A percentile compares a stretch with the other conserved stretches of the same genome.
Conservation (phyloP, 2,797 vertebrate species). For the Meriones psammophilus region DNA sequence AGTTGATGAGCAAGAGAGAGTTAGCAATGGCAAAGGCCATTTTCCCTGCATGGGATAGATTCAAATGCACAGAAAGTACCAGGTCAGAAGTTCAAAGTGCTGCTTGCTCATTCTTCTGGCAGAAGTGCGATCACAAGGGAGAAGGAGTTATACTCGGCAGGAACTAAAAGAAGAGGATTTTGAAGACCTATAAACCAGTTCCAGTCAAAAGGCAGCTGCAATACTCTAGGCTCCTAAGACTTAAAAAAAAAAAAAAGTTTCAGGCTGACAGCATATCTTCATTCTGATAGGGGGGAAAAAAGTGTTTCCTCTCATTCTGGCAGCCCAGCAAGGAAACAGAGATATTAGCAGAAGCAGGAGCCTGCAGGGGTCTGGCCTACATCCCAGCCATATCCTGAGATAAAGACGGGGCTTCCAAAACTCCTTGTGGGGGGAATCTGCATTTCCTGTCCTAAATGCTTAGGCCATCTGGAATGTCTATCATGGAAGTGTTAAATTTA, state of each 20-base stretch:
- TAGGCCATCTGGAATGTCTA: conserved; percentile 81
- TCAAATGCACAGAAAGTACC: conserved; percentile 76
- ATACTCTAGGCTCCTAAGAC: conserved; percentile 60
- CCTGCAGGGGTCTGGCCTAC: conserved; percentile 80
- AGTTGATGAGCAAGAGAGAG: conserved; percentile 81
- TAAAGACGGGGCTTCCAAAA: conserved; percentile 81
- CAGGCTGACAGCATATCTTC: conserved; percentile 65
- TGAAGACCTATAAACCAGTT: conserved; percentile 65
- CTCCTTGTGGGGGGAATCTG: conserved; percentile 74
- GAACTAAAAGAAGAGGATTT: conserved; percentile 65
- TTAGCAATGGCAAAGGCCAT: conserved; percentile 82
- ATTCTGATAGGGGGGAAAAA: conserved; percentile 55
- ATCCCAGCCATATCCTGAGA: conserved; percentile 81
- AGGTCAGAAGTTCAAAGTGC: conserved; percentile 78
- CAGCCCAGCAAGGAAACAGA: conserved; percentile 70
- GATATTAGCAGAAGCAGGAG: conserved; percentile 79
- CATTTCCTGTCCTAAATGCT: conserved; percentile 81
- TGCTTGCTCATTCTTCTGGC: conserved; percentile 76
- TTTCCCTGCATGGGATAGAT: conserved; percentile 82
- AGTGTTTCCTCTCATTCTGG: conserved; percentile 74
- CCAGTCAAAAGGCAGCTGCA: conserved; percentile 70
- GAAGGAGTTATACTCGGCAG: conserved; percentile 60
- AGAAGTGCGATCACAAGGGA: conserved; percentile 75
- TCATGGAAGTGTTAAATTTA: conserved; percentile 79
- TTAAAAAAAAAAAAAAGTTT: conserved; percentile 61